phyloP scores from a whole-genome alignment of 2,888 invertebrate genomes.

The Auanema sp. region DNA sequence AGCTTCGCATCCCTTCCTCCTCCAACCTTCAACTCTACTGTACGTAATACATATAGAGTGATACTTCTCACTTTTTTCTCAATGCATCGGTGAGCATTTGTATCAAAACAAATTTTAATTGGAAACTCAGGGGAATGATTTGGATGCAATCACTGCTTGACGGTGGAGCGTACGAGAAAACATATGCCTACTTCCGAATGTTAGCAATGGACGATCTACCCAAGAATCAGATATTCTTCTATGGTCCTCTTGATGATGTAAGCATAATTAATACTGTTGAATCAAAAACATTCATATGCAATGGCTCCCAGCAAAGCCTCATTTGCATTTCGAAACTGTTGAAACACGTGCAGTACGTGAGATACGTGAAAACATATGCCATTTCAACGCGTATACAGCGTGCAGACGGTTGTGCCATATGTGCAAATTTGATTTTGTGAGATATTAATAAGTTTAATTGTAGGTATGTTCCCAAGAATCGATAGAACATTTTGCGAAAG shows the following conservation, averaged over 20 bases:
- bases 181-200: conserved; percentile 58
- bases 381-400: background rate
- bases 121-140: conserved; percentile 32
- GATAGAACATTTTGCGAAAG: conserved; percentile 31
- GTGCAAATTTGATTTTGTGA: background rate
- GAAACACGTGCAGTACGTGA: conserved; percentile 1
- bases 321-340: background rate
- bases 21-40: conserved; percentile 35
- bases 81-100: conserved; percentile 32
- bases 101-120: background rate
- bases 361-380: background rate
- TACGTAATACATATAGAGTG: conserved; percentile 44
- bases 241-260: conserved; percentile 42
- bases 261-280: conserved; percentile 10
- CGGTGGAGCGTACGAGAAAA: conserved; percentile 46
- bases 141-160: conserved; percentile 54
- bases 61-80: conserved; percentile 51
- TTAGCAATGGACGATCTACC: conserved; percentile 51
- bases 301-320: background rate
- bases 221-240: conserved; percentile 72
- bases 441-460: conserved; percentile 10
- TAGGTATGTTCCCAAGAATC: conserved; percentile 44
- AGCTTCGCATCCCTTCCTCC: conserved; percentile 56
- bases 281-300: background rate
- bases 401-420: background rate